Evolutionary conservation across 1,140 invertebrate genomes (phyloP).

Genomic region (Drosophila nigrodunni): DNA sequence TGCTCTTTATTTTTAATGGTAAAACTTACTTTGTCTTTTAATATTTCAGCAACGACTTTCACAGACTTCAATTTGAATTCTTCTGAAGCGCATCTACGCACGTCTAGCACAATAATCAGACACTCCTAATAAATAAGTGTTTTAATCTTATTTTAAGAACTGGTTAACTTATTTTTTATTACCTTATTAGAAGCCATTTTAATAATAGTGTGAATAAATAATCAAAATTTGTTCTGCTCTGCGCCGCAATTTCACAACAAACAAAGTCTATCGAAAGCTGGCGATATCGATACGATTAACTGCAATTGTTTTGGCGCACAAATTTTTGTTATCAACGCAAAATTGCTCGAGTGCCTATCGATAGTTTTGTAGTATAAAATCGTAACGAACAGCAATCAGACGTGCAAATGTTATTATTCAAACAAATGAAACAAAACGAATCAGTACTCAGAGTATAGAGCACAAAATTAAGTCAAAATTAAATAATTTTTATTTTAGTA

Average conservation of each 20-base stretch:
- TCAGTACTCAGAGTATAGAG: background rate
- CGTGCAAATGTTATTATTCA: background rate
- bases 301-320: background rate
- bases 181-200: slow-evolving; percentile 68
- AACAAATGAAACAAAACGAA: no score
- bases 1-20: background rate
- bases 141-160: background rate
- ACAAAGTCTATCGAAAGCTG: slow-evolving; percentile 14
- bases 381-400: background rate
- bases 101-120: slow-evolving; percentile 65
- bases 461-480: background rate
- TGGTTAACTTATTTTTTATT: background rate
- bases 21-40: slow-evolving; percentile 66
- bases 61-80: slow-evolving; percentile 70
- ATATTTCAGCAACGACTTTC: slow-evolving; percentile 63
- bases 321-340: background rate
- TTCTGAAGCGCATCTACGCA: slow-evolving; percentile 56
- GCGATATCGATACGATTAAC: background rate
- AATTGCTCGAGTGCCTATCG: background rate
- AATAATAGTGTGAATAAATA: background rate
- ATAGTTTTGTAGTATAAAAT: background rate
- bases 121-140: slow-evolving; percentile 46
- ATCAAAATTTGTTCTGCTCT: slow-evolving; percentile 13
- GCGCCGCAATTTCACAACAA: slow-evolving; percentile 68
- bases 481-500: background rate